phyloP scores from a whole-genome alignment of 2,113 vertebrate genomes.

The Rynchops niger region DNA sequence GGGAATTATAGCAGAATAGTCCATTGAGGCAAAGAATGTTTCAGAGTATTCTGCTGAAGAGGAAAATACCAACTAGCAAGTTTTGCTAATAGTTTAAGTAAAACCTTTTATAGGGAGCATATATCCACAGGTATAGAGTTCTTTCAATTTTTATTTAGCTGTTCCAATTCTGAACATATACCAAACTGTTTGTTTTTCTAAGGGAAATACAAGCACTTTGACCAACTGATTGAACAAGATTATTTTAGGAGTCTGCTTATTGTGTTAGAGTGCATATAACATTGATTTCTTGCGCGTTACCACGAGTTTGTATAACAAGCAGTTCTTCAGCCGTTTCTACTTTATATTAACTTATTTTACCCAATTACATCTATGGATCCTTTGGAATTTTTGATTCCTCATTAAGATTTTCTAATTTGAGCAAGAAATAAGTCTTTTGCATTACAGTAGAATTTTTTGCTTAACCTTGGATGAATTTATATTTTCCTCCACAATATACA shows the following conservation, averaged over 20 bases:
- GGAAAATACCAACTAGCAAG: not conserved
- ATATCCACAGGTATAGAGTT: not conserved
- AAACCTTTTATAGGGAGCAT: not conserved
- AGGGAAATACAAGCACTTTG: not conserved
- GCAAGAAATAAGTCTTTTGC: not conserved
- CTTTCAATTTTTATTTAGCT: not conserved
- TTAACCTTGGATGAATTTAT: not conserved
- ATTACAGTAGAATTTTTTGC: not conserved
- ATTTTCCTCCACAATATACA: not conserved
- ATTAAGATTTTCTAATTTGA: conserved; percentile 47
- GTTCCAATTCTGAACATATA: not conserved
- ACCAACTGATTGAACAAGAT: not conserved
- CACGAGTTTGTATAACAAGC: not conserved
- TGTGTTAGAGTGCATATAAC: not conserved
- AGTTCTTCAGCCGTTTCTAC: not conserved
- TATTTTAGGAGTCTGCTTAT: not conserved
- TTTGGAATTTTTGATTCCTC: not conserved
- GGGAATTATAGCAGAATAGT: not conserved
- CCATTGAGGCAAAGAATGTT: accelerated
- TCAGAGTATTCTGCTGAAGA: not conserved
- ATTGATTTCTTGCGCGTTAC: not conserved
- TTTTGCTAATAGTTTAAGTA: not conserved
- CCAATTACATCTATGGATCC: not conserved
- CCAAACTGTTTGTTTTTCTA: not conserved
- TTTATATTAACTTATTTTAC: not conserved